phyloP scores from a whole-genome alignment of 2,113 vertebrate genomes.

The Chrysochloris asiatica region DNA sequence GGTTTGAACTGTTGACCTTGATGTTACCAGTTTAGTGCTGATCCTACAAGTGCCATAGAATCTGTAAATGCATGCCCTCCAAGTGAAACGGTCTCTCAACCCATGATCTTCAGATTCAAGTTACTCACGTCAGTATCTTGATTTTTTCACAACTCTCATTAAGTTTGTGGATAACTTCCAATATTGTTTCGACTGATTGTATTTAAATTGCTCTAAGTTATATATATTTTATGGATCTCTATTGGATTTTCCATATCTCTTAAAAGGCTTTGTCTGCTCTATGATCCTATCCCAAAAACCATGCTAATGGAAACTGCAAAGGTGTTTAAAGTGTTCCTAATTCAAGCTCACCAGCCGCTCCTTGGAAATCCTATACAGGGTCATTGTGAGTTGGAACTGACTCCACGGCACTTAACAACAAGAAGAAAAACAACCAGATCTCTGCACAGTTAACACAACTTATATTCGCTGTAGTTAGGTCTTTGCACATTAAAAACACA shows the following conservation, averaged over 20 bases:
- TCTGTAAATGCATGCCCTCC: background rate
- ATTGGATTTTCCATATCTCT: background rate
- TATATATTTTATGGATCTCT: background rate
- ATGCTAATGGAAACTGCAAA: background rate
- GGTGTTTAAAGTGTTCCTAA: constrained; percentile 15
- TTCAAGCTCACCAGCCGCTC: too few relatives aligned
- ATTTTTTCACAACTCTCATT: constrained; percentile 29
- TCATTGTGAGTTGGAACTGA: too few relatives aligned
- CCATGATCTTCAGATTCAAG: background rate
- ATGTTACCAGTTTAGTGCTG: too few relatives aligned
- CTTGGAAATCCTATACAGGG: too few relatives aligned
- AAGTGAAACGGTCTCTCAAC: background rate
- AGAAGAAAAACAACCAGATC: background rate
- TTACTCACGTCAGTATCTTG: background rate
- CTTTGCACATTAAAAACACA: constrained; percentile 43
- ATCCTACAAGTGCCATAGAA: too few relatives aligned
- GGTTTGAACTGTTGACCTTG: too few relatives aligned
- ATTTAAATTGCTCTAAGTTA: constrained; percentile 41
- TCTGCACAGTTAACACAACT: constrained; percentile 32
- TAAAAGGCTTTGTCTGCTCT: background rate
- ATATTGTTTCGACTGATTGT: constrained; percentile 16
- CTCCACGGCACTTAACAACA: too few relatives aligned
- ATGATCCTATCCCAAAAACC: background rate
- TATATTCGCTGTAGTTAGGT: constrained; percentile 29
- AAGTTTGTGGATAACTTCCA: constrained; percentile 24